Base-by-base conservation (phyloP, 1,140 invertebrate genomes). In the Anoplophora glabripennis region DNA sequence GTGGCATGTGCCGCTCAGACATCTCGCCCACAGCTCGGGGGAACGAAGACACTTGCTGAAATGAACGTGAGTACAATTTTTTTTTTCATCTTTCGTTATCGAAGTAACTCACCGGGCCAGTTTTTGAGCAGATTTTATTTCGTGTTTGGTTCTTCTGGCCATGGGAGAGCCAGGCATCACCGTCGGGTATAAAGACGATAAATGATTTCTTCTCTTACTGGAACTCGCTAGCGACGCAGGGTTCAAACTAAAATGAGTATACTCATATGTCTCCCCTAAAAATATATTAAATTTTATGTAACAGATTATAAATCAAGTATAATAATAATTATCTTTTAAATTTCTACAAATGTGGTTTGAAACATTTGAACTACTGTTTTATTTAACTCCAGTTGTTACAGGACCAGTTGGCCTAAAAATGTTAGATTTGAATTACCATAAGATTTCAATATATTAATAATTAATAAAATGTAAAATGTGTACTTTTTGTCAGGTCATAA, bases 1-100 rank as follows among this genome's bases (percentile, higher is more conserved):
- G 75, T 92, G 92, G 72, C 90, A 93, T 5, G 92, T 92, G 15
- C 88, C 87, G 7, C 93, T 80, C 12, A 94, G 76, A 79, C 90
- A 96, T 77, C 93, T 92, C 11, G 94, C 92, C 96, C 96, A 99
- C 41, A 87, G 79, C 66, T 92, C 86, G 18, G 94, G 93, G 7
- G 68, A 68, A 18, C 65, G 60, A 18, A 72, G 57, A 59, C 68
- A 76, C 64, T 75, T 75, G 45, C 72, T 73, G 46, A 35, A 69
- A 68, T 46, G 11, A 51, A 41, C 15, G 15, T 51, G 11, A 46
- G n/a, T n/a, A n/a, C n/a, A 40, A 34, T 40, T 54, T 21, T 38
- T 40, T 33, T 1, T 36, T 41, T 15, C 21, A 42, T 40, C 36
- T 42, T 15, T 41, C 4, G 11, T 35, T 18, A 18, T 51, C 21